A percentile compares a stretch with the other conserved stretches of the same genome.
phyloP scores from a whole-genome alignment of 2,113 vertebrate species.

The Dasyornis broadbenti region DNA sequence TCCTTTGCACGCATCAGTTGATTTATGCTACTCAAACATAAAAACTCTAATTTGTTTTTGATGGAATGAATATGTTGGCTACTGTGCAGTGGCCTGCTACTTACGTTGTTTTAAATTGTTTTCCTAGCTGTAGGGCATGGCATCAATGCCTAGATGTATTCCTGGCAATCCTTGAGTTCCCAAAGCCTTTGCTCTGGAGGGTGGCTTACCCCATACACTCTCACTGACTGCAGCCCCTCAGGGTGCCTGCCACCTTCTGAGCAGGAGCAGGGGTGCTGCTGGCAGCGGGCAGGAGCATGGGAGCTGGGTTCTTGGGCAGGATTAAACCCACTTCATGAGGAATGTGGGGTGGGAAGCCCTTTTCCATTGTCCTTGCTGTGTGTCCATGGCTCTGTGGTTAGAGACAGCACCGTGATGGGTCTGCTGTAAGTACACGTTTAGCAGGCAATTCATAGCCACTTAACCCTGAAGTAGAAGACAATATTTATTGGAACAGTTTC shows the following conservation, averaged over 20 bases:
- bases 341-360: not conserved
- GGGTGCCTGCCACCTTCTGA: not conserved
- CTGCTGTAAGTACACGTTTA: not conserved
- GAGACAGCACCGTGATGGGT: not conserved
- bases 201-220: rapidly evolving
- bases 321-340: not conserved
- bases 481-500: not conserved
- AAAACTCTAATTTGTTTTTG: not conserved
- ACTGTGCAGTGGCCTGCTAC: not conserved
- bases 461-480: not conserved
- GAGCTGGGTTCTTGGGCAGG: not conserved
- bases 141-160: not conserved
- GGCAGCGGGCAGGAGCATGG: not conserved
- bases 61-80: not conserved
- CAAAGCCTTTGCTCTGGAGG: not conserved
- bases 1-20: not conserved
- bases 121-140: not conserved
- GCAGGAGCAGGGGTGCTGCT: not conserved
- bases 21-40: not conserved
- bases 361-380: not conserved
- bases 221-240: not conserved
- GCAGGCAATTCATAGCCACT: not conserved
- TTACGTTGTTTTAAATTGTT: not conserved
- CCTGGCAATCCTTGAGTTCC: not conserved
- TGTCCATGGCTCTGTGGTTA: not conserved